A percentile compares a stretch with the other conserved stretches of the same genome.
Conservation (phyloP, 2,113 vertebrate species). For the Laticauda colubrina region DNA sequence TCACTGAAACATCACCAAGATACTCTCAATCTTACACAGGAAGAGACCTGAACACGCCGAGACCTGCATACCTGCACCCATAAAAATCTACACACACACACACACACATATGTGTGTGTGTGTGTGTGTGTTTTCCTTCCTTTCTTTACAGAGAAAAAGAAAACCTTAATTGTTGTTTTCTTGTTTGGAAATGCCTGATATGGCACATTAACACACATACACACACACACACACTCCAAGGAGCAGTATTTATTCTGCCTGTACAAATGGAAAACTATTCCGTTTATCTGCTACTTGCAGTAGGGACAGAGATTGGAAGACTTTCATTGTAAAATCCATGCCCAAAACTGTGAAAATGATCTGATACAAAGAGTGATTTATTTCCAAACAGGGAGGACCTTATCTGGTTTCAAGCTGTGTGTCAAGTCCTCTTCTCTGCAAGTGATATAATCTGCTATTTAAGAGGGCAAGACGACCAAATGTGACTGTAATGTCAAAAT, state of each 20-base stretch:
- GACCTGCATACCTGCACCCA: no score
- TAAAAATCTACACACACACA: no score
- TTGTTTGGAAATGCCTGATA: constrained; percentile 10
- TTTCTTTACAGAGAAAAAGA: background rate
- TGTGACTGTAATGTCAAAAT: background rate
- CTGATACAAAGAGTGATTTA: background rate
- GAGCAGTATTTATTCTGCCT: background rate
- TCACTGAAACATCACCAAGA: no score
- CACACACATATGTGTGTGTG: no score
- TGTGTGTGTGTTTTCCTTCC: no score
- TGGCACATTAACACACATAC: background rate
- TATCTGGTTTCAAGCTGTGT: background rate
- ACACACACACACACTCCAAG: background rate
- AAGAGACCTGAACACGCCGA: no score
- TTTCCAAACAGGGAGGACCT: background rate
- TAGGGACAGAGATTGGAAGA: background rate
- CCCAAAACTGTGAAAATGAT: background rate
- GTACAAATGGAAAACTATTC: background rate
- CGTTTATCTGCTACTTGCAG: background rate
- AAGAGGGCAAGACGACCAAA: background rate
- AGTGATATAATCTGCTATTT: background rate
- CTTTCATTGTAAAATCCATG: background rate
- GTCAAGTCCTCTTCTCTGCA: background rate
- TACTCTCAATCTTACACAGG: no score
- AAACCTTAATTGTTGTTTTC: constrained; percentile 9